Percentiles rank a stretch among this genome's conserved stretches.
Conservation (phyloP, 2,113 vertebrate species). For the Ceuthmochares aereus region DNA sequence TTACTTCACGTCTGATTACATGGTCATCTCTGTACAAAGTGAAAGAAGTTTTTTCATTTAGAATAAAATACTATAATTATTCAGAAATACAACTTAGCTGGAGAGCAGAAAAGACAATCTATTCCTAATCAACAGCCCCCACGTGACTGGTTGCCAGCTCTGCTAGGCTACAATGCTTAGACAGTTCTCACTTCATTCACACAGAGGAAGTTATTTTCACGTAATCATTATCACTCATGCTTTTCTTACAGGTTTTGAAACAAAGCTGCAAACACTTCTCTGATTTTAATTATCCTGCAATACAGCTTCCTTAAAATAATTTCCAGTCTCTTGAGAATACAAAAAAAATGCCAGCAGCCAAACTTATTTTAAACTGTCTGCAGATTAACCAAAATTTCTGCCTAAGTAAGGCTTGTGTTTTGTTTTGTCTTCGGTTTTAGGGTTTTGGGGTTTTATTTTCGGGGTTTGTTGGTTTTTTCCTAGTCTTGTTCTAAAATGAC, state of each 20-base stretch:
- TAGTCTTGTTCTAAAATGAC: neutral
- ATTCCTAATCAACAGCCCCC: neutral
- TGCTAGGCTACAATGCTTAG: neutral
- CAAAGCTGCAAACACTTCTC: conserved; percentile 16
- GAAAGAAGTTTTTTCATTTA: neutral
- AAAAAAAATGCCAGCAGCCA: neutral
- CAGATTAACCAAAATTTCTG: neutral
- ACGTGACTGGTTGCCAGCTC: neutral
- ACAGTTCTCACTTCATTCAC: neutral
- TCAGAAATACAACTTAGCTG: neutral
- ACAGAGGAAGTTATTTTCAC: neutral
- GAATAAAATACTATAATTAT: neutral
- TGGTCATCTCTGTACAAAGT: neutral
- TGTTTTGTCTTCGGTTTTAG: neutral
- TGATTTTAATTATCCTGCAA: conserved; percentile 46
- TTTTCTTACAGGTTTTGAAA: conserved; percentile 38
- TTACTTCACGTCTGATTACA: neutral
- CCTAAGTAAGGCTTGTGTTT: neutral
- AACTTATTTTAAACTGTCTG: neutral
- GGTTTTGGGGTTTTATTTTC: neutral
- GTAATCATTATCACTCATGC: conserved; percentile 10
- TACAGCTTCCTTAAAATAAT: neutral
- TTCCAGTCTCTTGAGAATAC: neutral
- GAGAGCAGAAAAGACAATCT: neutral
- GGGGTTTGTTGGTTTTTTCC: neutral